Percentiles rank a stretch among this genome's conserved stretches.
These are phyloP conservation scores for Elymnias hypermnestra DNA, from an alignment of 1,140 invertebrate genomes.

Conservation along the genomic window DNA sequence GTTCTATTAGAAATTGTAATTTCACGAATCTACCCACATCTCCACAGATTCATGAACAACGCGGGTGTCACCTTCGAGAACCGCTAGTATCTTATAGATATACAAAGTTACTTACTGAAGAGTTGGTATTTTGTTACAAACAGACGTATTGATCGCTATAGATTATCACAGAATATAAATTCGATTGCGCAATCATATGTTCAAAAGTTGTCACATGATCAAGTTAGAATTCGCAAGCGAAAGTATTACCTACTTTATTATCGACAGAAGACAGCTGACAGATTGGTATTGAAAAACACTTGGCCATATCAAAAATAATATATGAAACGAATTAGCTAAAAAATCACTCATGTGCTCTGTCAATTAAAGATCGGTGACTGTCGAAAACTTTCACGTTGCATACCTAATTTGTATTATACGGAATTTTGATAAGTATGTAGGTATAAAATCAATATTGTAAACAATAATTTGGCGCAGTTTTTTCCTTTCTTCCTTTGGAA, in stretches of 20 bases:
- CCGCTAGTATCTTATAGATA: too few relatives aligned
- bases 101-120: too few relatives aligned
- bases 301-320: constrained; percentile 18
- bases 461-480: background rate
- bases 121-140: too few relatives aligned
- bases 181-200: constrained; percentile 22
- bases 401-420: constrained; percentile 6
- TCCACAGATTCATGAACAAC: too few relatives aligned
- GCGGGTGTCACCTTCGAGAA: too few relatives aligned
- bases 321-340: constrained; percentile 14
- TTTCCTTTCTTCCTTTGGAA: too few relatives aligned
- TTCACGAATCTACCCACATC: too few relatives aligned
- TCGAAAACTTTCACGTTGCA: constrained; percentile 13
- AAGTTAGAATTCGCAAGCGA: constrained; percentile 53
- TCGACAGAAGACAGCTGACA: constrained; percentile 18
- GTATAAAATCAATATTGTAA: background rate
- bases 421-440: background rate
- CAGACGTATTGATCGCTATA: too few relatives aligned
- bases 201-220: constrained; percentile 20
- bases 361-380: constrained; percentile 2
- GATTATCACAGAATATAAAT: too few relatives aligned
- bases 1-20: too few relatives aligned
- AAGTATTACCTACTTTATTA: too few relatives aligned
- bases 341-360: constrained; percentile 15
- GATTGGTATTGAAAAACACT: constrained; percentile 19